phyloP scores from a whole-genome alignment of 1,140 invertebrate species.

The Ceratosolen fusciceps region DNA sequence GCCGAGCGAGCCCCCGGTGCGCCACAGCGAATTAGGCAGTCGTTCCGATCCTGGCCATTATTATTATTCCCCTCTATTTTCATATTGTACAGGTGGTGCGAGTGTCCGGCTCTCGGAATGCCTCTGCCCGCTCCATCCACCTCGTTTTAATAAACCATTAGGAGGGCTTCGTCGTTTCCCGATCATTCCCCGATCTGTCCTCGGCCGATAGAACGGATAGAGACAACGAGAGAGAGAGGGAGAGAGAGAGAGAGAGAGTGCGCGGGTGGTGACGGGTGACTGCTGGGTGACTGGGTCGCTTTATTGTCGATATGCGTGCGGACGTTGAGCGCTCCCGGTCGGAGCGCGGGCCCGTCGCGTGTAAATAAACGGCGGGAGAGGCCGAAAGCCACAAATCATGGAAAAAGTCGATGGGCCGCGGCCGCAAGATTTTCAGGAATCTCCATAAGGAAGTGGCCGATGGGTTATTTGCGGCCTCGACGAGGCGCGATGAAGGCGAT shows the following conservation, averaged over 20 bases:
- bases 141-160: too few relatives aligned
- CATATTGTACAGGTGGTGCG: too few relatives aligned
- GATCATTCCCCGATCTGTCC: neutral
- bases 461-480: constrained; percentile 26
- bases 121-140: too few relatives aligned
- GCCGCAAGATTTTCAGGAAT: constrained; percentile 43
- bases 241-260: too few relatives aligned
- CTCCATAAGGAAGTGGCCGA: constrained; percentile 41
- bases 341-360: neutral
- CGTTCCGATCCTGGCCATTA: too few relatives aligned
- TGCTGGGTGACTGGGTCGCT: too few relatives aligned
- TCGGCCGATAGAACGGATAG: neutral
- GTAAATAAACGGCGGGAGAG: neutral
- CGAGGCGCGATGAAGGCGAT: neutral
- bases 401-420: neutral
- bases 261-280: too few relatives aligned
- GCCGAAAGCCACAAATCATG: constrained; percentile 8
- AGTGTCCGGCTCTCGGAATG: constrained; percentile 1
- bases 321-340: neutral
- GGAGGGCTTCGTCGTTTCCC: too few relatives aligned
- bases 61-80: too few relatives aligned
- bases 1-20: neutral
- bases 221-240: too few relatives aligned
- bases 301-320: neutral
- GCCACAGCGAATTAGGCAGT: constrained; percentile 19